Conservation (phyloP, 1,140 invertebrate species). For the Trigoniulus corallinus region DNA sequence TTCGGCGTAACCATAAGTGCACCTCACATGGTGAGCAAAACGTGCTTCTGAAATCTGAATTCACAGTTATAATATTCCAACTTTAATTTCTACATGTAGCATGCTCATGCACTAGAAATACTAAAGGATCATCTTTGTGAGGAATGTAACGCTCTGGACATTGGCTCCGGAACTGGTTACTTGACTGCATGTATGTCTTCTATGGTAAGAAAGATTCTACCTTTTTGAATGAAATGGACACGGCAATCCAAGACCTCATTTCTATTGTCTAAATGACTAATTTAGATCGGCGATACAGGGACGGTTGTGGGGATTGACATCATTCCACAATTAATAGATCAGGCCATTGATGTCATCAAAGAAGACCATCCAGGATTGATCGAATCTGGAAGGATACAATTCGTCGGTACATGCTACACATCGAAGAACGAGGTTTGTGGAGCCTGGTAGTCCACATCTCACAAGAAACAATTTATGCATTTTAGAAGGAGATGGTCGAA, state of each 20-base stretch:
- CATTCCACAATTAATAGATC: slow-evolving; percentile 62
- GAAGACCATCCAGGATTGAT: slow-evolving; percentile 53
- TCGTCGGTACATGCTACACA: slow-evolving; percentile 43
- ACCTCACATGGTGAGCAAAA: slow-evolving; percentile 96
- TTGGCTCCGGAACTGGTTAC: slow-evolving; percentile 90
- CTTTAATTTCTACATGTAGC: slow-evolving; percentile 35
- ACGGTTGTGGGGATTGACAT: slow-evolving; percentile 80
- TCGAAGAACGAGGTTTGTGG: no score
- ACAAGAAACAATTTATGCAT: no score
- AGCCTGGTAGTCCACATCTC: no score
- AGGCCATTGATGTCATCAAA: slow-evolving; percentile 58
- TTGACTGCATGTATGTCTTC: slow-evolving; percentile 86
- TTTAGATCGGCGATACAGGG: slow-evolving; percentile 48
- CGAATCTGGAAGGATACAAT: slow-evolving; percentile 40
- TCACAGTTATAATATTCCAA: not conserved
- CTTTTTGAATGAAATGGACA: not conserved
- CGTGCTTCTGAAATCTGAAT: slow-evolving; percentile 10
- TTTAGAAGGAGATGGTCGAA: slow-evolving; percentile 64
- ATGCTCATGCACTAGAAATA: slow-evolving; percentile 83
- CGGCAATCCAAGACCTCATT: no score
- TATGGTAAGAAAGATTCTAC: slow-evolving; percentile 38
- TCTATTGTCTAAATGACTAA: no score
- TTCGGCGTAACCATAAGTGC: slow-evolving; percentile 90
- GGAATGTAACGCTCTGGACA: slow-evolving; percentile 71
- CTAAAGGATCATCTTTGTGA: slow-evolving; percentile 62